Conservation (phyloP, 2,113 vertebrate species). For the Erythrocercus mccallii region DNA sequence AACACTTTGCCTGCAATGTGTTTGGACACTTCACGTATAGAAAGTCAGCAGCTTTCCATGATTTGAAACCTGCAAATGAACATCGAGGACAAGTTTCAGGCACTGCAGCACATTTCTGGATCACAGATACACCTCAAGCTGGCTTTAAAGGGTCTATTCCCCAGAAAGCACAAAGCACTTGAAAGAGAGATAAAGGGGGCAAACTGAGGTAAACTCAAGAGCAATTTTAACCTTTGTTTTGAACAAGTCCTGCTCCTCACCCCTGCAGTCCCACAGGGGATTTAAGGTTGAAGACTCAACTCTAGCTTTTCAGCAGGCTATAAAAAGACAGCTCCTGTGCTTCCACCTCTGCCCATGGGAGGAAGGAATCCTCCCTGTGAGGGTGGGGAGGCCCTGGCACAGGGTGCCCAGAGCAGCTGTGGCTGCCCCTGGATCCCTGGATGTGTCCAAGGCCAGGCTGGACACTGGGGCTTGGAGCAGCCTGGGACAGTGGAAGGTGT, state of each 20-base stretch:
- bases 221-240: background rate
- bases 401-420: background rate
- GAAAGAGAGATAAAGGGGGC: background rate
- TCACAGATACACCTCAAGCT: background rate
- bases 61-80: background rate
- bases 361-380: background rate
- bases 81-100: background rate
- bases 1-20: background rate
- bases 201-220: background rate
- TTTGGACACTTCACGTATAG: background rate
- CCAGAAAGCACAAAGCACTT: background rate
- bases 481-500: background rate
- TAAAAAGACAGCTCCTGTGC: background rate
- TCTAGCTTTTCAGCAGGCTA: background rate
- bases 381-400: background rate
- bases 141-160: background rate
- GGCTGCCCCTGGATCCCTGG: background rate
- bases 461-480: rapidly evolving
- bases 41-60: background rate
- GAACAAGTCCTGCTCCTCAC: background rate
- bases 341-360: background rate
- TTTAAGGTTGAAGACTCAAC: background rate
- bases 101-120: background rate
- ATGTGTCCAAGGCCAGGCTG: rapidly evolving
- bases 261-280: background rate